phyloP scores from a whole-genome alignment of 2,888 invertebrate species.

The Polyploca ridens region DNA sequence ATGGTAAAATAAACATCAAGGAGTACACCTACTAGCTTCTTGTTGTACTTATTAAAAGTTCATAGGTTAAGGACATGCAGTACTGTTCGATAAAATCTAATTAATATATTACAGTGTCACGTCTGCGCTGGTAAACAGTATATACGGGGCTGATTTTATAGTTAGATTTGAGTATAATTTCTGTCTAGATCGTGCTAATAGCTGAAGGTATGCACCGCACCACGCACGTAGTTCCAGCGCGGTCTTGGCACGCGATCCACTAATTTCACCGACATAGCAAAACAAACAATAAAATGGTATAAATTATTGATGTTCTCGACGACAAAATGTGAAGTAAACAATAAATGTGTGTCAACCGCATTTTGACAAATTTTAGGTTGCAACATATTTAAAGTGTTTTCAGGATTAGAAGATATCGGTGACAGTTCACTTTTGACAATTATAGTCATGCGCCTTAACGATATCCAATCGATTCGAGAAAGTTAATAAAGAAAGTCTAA shows the following conservation, averaged over 20 bases:
- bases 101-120: not conserved
- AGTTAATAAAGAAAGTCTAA: too few species aligned
- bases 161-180: conserved; percentile 10
- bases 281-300: conserved; percentile 1
- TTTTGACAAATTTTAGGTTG: not conserved
- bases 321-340: not conserved
- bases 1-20: too few species aligned
- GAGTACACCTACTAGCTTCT: not conserved
- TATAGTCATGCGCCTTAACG: too few species aligned
- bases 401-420: too few species aligned
- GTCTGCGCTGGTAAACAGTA: not conserved
- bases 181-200: conserved; percentile 14
- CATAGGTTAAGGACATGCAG: not conserved
- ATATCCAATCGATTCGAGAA: too few species aligned
- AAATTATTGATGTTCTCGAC: not conserved
- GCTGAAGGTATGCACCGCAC: conserved; percentile 1
- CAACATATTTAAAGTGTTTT: not conserved
- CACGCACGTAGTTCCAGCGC: conserved; percentile 2
- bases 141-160: not conserved
- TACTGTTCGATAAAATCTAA: not conserved
- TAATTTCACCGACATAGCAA: conserved; percentile 11
- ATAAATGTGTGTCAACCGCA: not conserved
- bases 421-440: too few species aligned
- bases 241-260: conserved; percentile 16
- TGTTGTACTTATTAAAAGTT: too few species aligned